A percentile compares a stretch with the other conserved stretches of the same genome.
phyloP scores from a whole-genome alignment of 2,888 invertebrate genomes.

The Phortica okadai region DNA sequence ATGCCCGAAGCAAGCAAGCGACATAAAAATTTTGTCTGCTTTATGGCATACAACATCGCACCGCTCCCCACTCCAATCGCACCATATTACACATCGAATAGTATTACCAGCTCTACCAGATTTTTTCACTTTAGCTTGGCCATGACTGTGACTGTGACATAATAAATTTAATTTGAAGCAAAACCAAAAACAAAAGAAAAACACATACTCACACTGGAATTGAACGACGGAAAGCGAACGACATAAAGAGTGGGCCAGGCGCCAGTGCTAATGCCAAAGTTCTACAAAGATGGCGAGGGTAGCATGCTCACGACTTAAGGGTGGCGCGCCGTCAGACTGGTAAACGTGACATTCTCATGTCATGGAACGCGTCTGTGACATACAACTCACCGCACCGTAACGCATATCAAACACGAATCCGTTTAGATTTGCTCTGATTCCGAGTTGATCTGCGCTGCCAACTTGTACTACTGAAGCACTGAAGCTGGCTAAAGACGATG shows the following conservation, averaged over 20 bases:
- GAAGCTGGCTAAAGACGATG: no score
- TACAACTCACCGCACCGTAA: background rate
- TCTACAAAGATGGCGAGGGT: background rate
- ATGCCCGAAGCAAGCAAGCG: background rate
- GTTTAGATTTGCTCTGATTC: background rate
- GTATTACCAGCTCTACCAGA: background rate
- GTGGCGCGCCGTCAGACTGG: slow-evolving; percentile 4
- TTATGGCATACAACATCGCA: slow-evolving; percentile 14
- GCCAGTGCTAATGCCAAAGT: slow-evolving; percentile 48
- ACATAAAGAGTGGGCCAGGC: slow-evolving; percentile 47
- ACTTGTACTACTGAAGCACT: no score
- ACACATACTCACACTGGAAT: background rate
- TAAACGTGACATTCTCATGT: slow-evolving; percentile 23
- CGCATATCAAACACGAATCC: background rate
- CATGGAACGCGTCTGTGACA: background rate
- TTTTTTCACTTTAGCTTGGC: slow-evolving; percentile 24
- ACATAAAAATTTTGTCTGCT: slow-evolving; percentile 31
- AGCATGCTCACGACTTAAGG: slow-evolving; percentile 1
- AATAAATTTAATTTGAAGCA: slow-evolving; percentile 42
- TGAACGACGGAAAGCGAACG: background rate
- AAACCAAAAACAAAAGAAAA: slow-evolving; percentile 10
- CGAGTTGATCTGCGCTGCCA: no score
- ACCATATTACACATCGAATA: background rate
- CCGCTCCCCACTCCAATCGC: background rate
- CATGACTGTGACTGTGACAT: slow-evolving; percentile 37